Evolutionary conservation across 2,888 invertebrate genomes (phyloP).

Genomic region (Scelioninae gen. 2): DNA sequence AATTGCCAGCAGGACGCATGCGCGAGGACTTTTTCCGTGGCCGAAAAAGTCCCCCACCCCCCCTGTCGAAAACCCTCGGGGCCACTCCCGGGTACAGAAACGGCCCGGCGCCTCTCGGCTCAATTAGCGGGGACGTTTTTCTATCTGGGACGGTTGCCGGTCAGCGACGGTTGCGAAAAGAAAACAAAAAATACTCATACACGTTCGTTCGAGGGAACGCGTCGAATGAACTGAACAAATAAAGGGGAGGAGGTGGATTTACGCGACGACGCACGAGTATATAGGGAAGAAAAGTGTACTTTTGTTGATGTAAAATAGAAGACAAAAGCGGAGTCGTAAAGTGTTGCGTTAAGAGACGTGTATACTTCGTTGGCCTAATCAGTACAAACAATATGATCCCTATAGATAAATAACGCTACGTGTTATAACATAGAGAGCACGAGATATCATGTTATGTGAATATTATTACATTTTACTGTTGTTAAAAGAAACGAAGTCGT

Average conservation of each 20-base stretch:
- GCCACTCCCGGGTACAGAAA: conserved; percentile 8
- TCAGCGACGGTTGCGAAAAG: background rate
- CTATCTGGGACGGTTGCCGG: conserved; percentile 11
- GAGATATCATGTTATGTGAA: conserved; percentile 72
- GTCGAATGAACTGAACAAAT: background rate
- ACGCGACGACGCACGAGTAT: conserved; percentile 1
- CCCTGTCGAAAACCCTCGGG: conserved; percentile 35
- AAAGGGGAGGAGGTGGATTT: background rate
- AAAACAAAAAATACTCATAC: conserved; percentile 46
- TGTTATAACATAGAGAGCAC: conserved; percentile 63
- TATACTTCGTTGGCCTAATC: conserved; percentile 70
- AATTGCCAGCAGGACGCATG: conserved; percentile 45
- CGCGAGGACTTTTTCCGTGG: conserved; percentile 15
- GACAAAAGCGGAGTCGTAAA: conserved; percentile 25
- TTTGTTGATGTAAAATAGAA: conserved; percentile 58
- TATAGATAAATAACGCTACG: conserved; percentile 68
- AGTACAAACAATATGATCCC: conserved; percentile 70
- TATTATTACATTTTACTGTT: conserved; percentile 73
- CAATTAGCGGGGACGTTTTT: conserved; percentile 1
- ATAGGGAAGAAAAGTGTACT: conserved; percentile 49
- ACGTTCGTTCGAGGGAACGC: conserved; percentile 16
- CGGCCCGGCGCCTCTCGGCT: background rate
- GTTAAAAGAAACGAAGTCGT: conserved; percentile 67
- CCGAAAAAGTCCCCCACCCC: conserved; percentile 19
- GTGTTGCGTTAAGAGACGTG: conserved; percentile 62